Evolutionary conservation across 2,888 invertebrate genomes (phyloP).

Genomic region (Plagiodera versicolora): DNA sequence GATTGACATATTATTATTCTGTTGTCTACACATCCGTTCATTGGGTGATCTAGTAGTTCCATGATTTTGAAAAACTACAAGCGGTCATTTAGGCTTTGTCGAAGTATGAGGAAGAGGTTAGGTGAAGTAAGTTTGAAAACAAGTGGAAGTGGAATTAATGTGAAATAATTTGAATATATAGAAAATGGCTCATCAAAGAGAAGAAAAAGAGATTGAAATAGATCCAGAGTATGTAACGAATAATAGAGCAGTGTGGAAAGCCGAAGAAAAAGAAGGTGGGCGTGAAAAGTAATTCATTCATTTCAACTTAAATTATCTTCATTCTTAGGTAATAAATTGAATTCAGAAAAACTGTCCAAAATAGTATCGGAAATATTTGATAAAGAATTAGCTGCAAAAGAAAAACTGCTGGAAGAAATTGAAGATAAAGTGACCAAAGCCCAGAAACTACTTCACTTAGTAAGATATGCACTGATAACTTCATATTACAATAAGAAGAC

Average conservation of each 20-base stretch:
- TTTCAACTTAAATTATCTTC: not conserved
- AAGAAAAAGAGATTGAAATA: slow-evolving; percentile 27
- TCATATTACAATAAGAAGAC: slow-evolving; percentile 64
- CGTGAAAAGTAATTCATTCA: slow-evolving; percentile 8
- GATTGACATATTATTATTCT: no score
- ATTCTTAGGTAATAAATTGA: slow-evolving; percentile 51
- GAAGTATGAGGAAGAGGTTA: not conserved
- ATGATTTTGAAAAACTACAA: no score
- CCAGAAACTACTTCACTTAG: slow-evolving; percentile 60
- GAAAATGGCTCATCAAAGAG: slow-evolving; percentile 25
- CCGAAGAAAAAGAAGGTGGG: slow-evolving; percentile 43
- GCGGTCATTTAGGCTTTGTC: no score
- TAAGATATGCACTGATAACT: slow-evolving; percentile 62
- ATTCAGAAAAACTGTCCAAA: slow-evolving; percentile 64
- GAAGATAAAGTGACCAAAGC: slow-evolving; percentile 66
- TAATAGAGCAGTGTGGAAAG: slow-evolving; percentile 42
- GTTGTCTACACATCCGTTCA: no score
- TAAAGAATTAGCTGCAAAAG: slow-evolving; percentile 67
- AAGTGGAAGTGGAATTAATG: slow-evolving; percentile 13
- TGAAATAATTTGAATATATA: slow-evolving; percentile 9
- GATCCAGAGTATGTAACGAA: slow-evolving; percentile 48
- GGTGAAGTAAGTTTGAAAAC: slow-evolving; percentile 10
- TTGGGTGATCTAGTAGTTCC: no score
- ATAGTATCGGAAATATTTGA: slow-evolving; percentile 74
- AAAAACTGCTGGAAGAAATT: slow-evolving; percentile 71